Evolutionary conservation across 1,140 invertebrate species (phyloP).

Genomic region (Drosophila willistoni): DNA sequence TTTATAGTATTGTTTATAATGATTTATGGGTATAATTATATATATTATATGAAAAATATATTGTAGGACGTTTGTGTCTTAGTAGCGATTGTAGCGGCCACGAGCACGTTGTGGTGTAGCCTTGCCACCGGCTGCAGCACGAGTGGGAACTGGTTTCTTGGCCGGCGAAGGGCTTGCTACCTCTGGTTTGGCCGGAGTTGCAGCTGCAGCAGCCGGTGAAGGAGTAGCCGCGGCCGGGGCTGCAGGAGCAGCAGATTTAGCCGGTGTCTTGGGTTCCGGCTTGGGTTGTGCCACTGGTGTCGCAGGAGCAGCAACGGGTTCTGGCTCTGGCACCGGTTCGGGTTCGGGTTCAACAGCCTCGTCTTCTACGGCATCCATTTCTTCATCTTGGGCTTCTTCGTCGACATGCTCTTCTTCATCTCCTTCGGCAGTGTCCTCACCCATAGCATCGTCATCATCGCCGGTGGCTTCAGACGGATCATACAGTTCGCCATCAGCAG

Average conservation of each 20-base stretch:
- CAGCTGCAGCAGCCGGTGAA: conserved; percentile 1
- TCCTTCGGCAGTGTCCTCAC: conserved; percentile 27
- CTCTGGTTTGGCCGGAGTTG: conserved; percentile 24
- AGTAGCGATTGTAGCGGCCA: conserved; percentile 79
- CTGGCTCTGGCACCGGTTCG: conserved; percentile 9
- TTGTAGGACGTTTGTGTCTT: conserved; percentile 25
- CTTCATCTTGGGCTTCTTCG: conserved; percentile 55
- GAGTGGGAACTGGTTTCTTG: conserved; percentile 67
- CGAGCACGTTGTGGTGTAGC: conserved; percentile 76
- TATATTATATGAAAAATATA: conserved; percentile 19
- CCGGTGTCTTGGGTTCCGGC: conserved; percentile 41
- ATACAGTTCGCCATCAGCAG: conserved; percentile 56
- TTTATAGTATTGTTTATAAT: conserved; percentile 31
- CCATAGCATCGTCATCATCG: conserved; percentile 69
- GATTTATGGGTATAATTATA: conserved; percentile 57
- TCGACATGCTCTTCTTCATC: background rate
- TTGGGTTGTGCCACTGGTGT: conserved; percentile 14
- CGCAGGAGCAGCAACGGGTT: conserved; percentile 26
- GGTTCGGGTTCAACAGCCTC: conserved; percentile 53
- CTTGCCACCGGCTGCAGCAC: conserved; percentile 53
- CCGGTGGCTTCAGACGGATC: conserved; percentile 72
- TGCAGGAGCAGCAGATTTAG: conserved; percentile 10
- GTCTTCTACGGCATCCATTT: conserved; percentile 62
- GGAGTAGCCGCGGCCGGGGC: conserved; percentile 18
- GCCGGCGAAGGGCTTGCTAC: conserved; percentile 53